Evolutionary conservation across 2,888 invertebrate genomes (phyloP).

Genomic region (Epirrita christyi): DNA sequence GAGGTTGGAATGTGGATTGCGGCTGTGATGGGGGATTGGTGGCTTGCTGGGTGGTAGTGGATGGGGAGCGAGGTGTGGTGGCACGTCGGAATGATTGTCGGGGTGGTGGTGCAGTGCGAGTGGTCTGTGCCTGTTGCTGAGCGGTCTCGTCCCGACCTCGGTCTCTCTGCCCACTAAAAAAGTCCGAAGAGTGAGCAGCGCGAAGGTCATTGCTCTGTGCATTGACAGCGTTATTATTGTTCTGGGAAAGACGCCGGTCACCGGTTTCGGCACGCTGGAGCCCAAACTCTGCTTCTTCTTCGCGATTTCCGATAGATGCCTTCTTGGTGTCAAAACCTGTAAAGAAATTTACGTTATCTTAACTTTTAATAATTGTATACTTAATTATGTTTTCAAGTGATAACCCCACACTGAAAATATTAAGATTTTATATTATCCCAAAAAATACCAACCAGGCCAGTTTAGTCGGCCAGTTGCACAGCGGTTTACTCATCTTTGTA

Average conservation of each 20-base stretch:
- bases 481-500: no score
- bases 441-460: no score
- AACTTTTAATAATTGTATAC: neutral
- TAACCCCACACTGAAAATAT: no score
- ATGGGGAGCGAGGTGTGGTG: slow-evolving; percentile 69
- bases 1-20: slow-evolving; percentile 51
- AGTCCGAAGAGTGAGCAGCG: slow-evolving; percentile 90
- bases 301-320: slow-evolving; percentile 73
- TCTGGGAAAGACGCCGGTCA: slow-evolving; percentile 78
- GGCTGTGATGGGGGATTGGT: slow-evolving; percentile 42
- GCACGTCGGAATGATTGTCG: slow-evolving; percentile 67
- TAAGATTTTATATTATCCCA: no score
- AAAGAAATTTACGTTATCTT: slow-evolving; percentile 14
- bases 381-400: no score
- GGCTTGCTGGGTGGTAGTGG: slow-evolving; percentile 48
- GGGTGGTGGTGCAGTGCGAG: slow-evolving; percentile 53
- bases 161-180: slow-evolving; percentile 86
- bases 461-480: no score
- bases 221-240: slow-evolving; percentile 48
- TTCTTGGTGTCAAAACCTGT: slow-evolving; percentile 88
- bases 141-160: slow-evolving; percentile 73
- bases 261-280: slow-evolving; percentile 89
- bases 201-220: slow-evolving; percentile 86
- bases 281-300: slow-evolving; percentile 89
- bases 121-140: slow-evolving; percentile 37